Evolutionary conservation across 2,113 vertebrate genomes (phyloP).

Genomic region (Nothoprocta pentlandii): DNA sequence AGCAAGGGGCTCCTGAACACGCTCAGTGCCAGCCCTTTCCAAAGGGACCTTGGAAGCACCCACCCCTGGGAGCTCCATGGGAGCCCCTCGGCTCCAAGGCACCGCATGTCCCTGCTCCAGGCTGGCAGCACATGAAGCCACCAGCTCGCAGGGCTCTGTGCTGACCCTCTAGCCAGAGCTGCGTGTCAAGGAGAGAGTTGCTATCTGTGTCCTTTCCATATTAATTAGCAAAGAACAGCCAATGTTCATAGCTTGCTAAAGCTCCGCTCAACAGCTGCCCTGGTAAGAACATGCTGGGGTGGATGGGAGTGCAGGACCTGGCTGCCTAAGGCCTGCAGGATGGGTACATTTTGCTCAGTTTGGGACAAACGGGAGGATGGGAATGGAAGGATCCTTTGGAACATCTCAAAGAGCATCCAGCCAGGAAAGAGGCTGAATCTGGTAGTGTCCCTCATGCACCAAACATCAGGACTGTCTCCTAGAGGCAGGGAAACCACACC

Average conservation of each 20-base stretch:
- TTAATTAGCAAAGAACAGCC: slow-evolving; percentile 60
- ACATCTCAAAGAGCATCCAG: neutral
- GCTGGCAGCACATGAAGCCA: neutral
- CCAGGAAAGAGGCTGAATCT: neutral
- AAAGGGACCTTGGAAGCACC: neutral
- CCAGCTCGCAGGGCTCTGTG: neutral
- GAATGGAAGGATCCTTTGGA: neutral
- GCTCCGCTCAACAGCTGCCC: neutral
- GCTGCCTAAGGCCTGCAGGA: neutral
- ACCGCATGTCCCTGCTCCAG: neutral
- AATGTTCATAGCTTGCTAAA: slow-evolving; percentile 9
- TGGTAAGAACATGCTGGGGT: neutral
- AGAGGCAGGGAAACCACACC: neutral
- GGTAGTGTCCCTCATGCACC: neutral
- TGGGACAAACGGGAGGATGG: neutral
- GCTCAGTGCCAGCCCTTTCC: neutral
- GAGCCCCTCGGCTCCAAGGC: neutral
- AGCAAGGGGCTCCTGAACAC: neutral
- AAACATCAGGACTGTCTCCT: neutral
- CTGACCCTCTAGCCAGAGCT: slow-evolving; percentile 16
- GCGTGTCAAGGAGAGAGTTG: slow-evolving; percentile 17
- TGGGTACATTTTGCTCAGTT: neutral
- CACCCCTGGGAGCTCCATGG: neutral
- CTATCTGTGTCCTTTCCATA: slow-evolving; percentile 31
- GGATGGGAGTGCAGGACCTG: neutral